Evolutionary conservation across 2,113 vertebrate genomes (phyloP).

Genomic region (Aptenodytes patagonicus): DNA sequence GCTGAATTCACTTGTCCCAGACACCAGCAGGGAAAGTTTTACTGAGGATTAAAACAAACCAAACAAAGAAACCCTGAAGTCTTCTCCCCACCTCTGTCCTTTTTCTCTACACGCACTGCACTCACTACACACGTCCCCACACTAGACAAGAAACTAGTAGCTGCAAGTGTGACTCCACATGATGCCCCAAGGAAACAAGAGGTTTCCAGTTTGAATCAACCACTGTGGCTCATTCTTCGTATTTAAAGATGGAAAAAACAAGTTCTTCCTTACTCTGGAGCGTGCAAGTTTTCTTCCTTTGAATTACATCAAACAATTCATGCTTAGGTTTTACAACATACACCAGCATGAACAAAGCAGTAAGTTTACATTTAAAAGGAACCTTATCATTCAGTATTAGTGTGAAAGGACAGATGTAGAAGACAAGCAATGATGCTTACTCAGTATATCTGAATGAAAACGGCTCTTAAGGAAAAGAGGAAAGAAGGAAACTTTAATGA

Average conservation of each 20-base stretch:
- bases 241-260: not conserved
- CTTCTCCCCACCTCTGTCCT: not conserved
- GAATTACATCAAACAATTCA: not conserved
- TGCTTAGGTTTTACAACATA: not conserved
- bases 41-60: not conserved
- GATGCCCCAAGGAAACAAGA: not conserved
- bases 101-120: not conserved
- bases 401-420: not conserved
- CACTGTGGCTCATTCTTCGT: not conserved
- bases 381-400: not conserved
- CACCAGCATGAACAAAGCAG: fast-evolving
- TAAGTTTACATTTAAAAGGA: not conserved
- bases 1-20: not conserved
- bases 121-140: not conserved
- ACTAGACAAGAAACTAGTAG: not conserved
- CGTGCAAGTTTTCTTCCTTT: not conserved
- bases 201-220: not conserved
- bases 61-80: not conserved
- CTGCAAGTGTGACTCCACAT: not conserved
- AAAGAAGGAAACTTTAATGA: not conserved
- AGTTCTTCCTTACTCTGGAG: not conserved
- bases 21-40: not conserved
- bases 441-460: not conserved
- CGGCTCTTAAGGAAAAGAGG: not conserved
- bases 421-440: not conserved